Conservation (phyloP, 2,113 vertebrate species). For the Deroptyus accipitrinus region DNA sequence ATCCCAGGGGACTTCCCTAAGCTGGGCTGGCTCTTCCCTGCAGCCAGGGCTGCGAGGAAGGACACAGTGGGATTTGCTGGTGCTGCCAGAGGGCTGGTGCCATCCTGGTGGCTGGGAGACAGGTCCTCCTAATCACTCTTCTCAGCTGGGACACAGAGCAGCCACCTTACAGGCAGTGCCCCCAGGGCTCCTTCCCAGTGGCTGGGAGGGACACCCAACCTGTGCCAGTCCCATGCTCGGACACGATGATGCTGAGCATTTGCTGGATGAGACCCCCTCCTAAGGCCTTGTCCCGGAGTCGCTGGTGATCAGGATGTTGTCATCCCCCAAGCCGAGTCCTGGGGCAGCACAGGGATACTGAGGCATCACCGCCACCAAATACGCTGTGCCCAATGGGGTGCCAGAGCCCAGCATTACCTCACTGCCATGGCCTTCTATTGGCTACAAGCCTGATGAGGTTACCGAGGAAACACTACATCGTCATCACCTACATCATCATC, state of each 20-base stretch:
- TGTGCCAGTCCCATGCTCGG: background rate
- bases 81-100: background rate
- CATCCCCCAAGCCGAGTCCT: background rate
- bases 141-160: background rate
- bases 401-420: conserved; percentile 30
- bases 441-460: background rate
- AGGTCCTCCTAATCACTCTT: background rate
- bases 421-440: conserved; percentile 1
- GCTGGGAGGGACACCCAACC: background rate
- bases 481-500: background rate
- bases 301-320: background rate
- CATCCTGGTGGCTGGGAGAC: background rate
- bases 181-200: background rate
- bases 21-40: background rate
- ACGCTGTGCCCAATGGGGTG: background rate
- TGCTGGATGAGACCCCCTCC: background rate
- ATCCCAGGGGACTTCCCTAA: background rate
- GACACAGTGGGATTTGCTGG: rapidly evolving
- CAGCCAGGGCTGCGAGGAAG: background rate
- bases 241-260: background rate
- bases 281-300: background rate
- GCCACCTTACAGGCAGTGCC: background rate
- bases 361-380: background rate
- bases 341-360: background rate
- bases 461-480: background rate